Conservation (phyloP, 2,888 invertebrate species). For the Polydrusus cervinus region DNA sequence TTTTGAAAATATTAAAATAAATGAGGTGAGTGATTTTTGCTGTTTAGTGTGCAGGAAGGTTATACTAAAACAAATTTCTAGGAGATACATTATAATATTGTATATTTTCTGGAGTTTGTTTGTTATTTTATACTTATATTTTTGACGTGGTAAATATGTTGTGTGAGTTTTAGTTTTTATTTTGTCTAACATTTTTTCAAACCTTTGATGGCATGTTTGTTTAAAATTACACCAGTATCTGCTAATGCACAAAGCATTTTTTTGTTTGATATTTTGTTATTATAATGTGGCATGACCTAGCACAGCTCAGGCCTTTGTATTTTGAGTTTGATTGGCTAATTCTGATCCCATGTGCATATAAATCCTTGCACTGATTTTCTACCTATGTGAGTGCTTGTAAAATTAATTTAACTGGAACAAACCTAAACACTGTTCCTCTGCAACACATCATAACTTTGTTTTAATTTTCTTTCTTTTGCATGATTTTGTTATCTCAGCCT, state of each 20-base stretch:
- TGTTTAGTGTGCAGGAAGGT: conserved; percentile 20
- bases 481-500: conserved; percentile 65
- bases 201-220: neutral
- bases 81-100: neutral
- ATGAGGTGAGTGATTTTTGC: conserved; percentile 60
- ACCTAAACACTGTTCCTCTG: conserved; percentile 34
- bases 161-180: neutral
- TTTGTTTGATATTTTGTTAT: conserved; percentile 25
- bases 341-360: conserved; percentile 57
- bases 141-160: too few species aligned
- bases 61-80: neutral
- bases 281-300: conserved; percentile 58
- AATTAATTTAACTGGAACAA: conserved; percentile 20
- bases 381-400: conserved; percentile 29
- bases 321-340: conserved; percentile 66
- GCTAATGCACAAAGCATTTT: conserved; percentile 18
- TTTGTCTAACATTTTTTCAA: neutral
- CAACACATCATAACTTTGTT: conserved; percentile 52
- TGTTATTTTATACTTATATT: too few species aligned
- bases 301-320: conserved; percentile 65
- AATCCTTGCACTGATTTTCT: conserved; percentile 47
- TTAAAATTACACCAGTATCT: neutral
- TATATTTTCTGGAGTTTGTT: neutral
- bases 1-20: conserved; percentile 57
- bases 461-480: conserved; percentile 69